phyloP scores from a whole-genome alignment of 2,797 vertebrate species.

The Argentina silus region DNA sequence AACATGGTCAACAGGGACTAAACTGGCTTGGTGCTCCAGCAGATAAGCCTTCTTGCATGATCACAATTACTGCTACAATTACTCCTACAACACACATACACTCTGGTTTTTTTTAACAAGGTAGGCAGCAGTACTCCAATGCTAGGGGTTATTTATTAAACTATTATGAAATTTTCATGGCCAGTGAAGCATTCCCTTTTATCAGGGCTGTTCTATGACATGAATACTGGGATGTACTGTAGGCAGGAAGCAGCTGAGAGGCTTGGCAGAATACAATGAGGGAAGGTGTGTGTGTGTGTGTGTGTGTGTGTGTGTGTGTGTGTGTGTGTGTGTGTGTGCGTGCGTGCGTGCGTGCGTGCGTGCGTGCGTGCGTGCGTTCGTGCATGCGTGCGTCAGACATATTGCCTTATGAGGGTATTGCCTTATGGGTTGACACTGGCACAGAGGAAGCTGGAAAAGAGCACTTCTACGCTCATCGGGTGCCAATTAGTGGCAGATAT shows the following conservation, averaged over 20 bases:
- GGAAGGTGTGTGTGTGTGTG: slow-evolving; percentile 15
- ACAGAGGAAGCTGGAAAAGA: not conserved
- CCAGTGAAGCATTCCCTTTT: slow-evolving; percentile 58
- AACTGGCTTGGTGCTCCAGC: no score
- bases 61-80: no score
- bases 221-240: slow-evolving; percentile 22
- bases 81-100: no score
- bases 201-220: slow-evolving; percentile 48
- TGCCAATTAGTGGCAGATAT: slow-evolving; percentile 2
- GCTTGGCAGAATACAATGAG: slow-evolving; percentile 35
- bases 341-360: slow-evolving; percentile 9
- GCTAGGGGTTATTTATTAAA: slow-evolving; percentile 27
- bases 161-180: slow-evolving; percentile 56
- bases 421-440: not conserved
- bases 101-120: not conserved
- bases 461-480: not conserved
- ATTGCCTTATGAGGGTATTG: not conserved
- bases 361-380: slow-evolving; percentile 3
- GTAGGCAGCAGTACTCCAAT: not conserved
- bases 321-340: slow-evolving; percentile 15
- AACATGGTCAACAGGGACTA: no score
- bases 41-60: no score
- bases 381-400: not conserved
- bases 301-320: slow-evolving; percentile 4
- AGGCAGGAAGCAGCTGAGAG: slow-evolving; percentile 41